phyloP scores from a whole-genome alignment of 2,113 vertebrate genomes.

The Brachypodius melanocephalos region DNA sequence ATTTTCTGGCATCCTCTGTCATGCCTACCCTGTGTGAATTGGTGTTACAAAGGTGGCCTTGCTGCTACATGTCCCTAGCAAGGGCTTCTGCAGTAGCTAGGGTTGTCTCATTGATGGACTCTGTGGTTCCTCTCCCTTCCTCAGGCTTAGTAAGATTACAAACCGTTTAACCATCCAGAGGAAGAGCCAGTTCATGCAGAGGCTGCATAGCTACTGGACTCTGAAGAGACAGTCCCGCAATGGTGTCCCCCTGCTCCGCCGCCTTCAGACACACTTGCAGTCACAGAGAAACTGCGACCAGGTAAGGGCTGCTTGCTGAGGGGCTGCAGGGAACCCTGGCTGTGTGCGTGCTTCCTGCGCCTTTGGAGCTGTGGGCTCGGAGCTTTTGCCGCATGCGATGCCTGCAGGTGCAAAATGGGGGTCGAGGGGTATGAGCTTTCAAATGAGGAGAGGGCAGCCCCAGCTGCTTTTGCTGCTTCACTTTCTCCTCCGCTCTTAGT shows the following conservation, averaged over 20 bases:
- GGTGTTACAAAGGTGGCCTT: neutral
- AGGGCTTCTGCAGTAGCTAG: neutral
- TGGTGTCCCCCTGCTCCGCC: constrained; percentile 91
- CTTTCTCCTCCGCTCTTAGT: neutral
- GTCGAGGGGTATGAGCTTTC: neutral
- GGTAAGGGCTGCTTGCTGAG: constrained; percentile 47
- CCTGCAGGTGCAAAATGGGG: neutral
- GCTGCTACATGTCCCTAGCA: neutral
- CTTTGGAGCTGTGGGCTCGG: neutral
- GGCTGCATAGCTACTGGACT: constrained; percentile 98
- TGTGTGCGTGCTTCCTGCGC: neutral
- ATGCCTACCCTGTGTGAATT: neutral
- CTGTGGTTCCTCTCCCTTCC: neutral
- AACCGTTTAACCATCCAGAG: constrained; percentile 93
- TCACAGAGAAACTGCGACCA: constrained; percentile 93
- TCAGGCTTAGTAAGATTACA: constrained; percentile 96
- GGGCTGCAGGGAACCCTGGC: neutral
- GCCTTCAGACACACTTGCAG: constrained; percentile 95
- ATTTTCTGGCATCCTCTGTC: neutral
- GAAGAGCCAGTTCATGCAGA: constrained; percentile 99
- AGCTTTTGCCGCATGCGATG: neutral
- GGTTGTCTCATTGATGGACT: neutral
- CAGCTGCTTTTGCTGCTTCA: constrained; percentile 29
- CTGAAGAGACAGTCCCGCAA: constrained; percentile 97
- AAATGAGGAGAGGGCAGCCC: neutral